phyloP scores from a whole-genome alignment of 2,113 vertebrate genomes.

The Typhlomys cinereus region DNA sequence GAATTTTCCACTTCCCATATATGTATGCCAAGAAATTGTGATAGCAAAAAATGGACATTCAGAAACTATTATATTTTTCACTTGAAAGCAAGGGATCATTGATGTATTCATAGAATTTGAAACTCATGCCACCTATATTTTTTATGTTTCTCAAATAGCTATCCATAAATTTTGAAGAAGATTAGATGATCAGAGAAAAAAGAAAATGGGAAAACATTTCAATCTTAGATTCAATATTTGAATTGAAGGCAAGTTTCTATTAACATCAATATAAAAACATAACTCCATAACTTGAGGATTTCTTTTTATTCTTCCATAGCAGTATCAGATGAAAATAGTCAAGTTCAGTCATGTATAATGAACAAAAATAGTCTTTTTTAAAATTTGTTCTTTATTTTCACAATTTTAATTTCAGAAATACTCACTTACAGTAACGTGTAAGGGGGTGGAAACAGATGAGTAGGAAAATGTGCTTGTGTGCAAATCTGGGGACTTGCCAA shows the following conservation, averaged over 20 bases:
- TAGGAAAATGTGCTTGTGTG: too few relatives aligned
- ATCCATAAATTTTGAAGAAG: background rate
- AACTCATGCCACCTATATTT: background rate
- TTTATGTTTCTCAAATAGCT: background rate
- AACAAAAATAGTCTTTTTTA: background rate
- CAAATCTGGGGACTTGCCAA: too few relatives aligned
- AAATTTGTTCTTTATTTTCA: background rate
- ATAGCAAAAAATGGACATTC: background rate
- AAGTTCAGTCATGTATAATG: background rate
- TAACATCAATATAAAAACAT: background rate
- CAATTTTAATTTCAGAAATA: constrained; percentile 11
- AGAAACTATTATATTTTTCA: background rate
- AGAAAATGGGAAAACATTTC: background rate
- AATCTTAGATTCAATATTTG: background rate
- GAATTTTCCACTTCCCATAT: background rate
- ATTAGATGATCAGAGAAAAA: background rate
- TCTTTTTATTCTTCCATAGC: background rate
- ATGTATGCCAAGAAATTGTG: background rate
- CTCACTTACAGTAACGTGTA: too few relatives aligned
- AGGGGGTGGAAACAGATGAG: too few relatives aligned
- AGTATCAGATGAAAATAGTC: background rate
- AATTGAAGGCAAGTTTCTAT: background rate
- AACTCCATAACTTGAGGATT: background rate
- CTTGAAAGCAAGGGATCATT: background rate
- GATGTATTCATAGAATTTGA: background rate